phyloP scores from a whole-genome alignment of 2,113 vertebrate genomes.

The Sphyrna mokarran region DNA sequence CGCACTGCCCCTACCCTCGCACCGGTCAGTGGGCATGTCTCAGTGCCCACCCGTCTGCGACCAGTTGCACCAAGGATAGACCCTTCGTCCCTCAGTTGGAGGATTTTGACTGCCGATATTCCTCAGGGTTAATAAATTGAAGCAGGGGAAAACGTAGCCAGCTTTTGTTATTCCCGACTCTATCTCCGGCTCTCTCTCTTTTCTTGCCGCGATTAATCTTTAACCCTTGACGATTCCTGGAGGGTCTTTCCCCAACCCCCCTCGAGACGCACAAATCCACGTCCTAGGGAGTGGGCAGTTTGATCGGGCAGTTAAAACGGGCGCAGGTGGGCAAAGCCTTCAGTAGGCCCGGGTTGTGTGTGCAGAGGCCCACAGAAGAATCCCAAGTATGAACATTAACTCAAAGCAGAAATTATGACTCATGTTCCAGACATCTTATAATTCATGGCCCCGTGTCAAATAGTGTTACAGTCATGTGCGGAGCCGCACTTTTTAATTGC shows the following conservation, averaged over 20 bases:
- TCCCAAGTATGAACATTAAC: background rate
- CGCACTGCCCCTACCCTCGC: background rate
- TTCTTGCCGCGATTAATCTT: background rate
- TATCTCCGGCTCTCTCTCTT: background rate
- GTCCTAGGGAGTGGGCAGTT: too few species aligned
- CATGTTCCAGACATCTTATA: background rate
- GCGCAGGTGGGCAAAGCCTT: background rate
- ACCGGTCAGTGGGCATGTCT: background rate
- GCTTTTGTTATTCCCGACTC: too few species aligned
- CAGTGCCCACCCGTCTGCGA: background rate
- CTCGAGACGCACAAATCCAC: too few species aligned
- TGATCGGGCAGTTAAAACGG: background rate
- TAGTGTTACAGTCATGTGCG: background rate
- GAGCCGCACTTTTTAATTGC: background rate
- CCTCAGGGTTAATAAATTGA: background rate
- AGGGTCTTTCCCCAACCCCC: background rate
- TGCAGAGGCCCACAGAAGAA: background rate
- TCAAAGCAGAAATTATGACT: background rate
- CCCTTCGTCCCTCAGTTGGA: background rate
- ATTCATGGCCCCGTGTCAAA: background rate
- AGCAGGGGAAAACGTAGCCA: too few species aligned
- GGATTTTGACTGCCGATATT: background rate
- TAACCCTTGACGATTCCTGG: background rate
- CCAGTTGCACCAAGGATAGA: background rate
- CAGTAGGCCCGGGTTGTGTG: background rate